phyloP scores from a whole-genome alignment of 1,140 invertebrate species.

The Pectinophora gossypiella region DNA sequence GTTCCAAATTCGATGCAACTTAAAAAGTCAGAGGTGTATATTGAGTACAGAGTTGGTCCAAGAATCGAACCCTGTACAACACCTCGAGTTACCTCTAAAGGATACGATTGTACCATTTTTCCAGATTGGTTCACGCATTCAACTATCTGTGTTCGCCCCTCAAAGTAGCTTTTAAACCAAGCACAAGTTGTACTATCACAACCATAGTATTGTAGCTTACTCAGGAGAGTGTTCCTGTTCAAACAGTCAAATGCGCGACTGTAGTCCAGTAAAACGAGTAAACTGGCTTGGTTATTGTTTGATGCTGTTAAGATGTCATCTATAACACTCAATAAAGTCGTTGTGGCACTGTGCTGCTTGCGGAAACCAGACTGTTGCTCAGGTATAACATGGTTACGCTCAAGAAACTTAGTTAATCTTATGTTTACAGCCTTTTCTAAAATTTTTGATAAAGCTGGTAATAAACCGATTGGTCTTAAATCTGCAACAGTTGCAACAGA shows the following conservation, averaged over 20 bases:
- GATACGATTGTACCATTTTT: neutral
- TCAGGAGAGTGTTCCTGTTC: neutral
- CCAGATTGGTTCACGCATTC: neutral
- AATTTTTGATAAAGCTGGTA: neutral
- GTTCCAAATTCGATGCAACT: neutral
- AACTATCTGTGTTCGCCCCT: neutral
- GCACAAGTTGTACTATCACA: neutral
- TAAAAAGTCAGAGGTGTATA: neutral
- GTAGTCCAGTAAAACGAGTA: neutral
- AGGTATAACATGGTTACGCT: neutral
- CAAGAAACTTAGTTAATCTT: neutral
- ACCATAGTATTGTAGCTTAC: neutral
- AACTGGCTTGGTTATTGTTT: neutral
- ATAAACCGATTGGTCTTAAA: neutral
- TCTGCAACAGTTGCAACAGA: neutral
- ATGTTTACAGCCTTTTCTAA: neutral
- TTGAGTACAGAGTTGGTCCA: neutral
- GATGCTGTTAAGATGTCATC: neutral
- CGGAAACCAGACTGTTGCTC: neutral
- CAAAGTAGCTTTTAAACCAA: slow-evolving; percentile 1
- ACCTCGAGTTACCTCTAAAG: neutral
- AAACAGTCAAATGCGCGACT: neutral
- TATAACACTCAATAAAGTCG: neutral
- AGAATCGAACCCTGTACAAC: slow-evolving; percentile 4
- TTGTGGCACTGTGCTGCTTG: neutral